A percentile compares a stretch with the other conserved stretches of the same genome.
Evolutionary conservation across 1,140 invertebrate genomes (phyloP).

Genomic region (Nephila pilipes): DNA sequence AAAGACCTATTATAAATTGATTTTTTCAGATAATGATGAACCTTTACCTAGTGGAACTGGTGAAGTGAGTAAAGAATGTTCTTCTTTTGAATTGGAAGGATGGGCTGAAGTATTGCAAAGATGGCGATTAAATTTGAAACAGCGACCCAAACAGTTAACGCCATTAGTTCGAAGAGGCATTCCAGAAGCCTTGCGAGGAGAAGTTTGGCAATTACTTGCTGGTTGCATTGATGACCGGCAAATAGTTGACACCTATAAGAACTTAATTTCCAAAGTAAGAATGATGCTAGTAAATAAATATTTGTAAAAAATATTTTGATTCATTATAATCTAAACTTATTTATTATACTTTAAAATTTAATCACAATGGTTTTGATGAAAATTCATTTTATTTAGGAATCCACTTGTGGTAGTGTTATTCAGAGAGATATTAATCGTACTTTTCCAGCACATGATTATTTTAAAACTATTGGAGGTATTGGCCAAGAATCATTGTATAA

Average conservation of each 20-base stretch:
- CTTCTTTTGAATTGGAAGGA: constrained; percentile 92
- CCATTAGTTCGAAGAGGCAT: constrained; percentile 93
- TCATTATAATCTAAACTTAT: no score
- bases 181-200: constrained; percentile 96
- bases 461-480: constrained; percentile 93
- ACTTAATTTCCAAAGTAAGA: constrained; percentile 92
- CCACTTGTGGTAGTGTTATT: constrained; percentile 94
- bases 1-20: no score
- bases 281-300: not conserved
- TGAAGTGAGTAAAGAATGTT: constrained; percentile 97
- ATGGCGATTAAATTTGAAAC: constrained; percentile 87
- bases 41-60: constrained; percentile 97
- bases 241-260: constrained; percentile 95
- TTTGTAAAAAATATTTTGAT: not conserved
- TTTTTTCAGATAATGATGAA: constrained; percentile 90
- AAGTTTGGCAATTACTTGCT: constrained; percentile 98
- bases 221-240: constrained; percentile 90
- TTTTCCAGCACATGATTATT: constrained; percentile 99
- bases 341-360: not conserved
- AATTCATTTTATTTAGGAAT: constrained; percentile 85
- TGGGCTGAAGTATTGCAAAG: constrained; percentile 94
- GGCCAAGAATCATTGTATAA: constrained; percentile 98
- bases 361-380: not conserved
- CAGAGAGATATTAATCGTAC: constrained; percentile 97
- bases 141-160: constrained; percentile 88